Evolutionary conservation across 1,140 invertebrate species (phyloP).

Genomic region (Rhopalosiphum padi): DNA sequence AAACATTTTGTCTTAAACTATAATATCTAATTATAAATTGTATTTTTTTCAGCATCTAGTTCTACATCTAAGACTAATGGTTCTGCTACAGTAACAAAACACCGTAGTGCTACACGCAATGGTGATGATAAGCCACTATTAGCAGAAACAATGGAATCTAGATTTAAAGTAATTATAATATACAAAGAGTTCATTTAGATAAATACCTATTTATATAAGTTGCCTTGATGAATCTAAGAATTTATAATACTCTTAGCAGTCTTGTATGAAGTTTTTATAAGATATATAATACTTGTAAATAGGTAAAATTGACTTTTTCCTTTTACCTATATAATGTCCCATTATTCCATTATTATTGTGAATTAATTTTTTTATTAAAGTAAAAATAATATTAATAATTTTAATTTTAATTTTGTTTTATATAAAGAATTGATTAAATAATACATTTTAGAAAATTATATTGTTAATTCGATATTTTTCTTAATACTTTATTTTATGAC

Average conservation of each 20-base stretch:
- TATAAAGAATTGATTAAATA: too few relatives aligned
- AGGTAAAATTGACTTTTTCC: too few relatives aligned
- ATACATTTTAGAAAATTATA: too few relatives aligned
- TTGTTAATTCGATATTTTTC: too few relatives aligned
- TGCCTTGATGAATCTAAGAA: not conserved
- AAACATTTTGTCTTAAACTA: not conserved
- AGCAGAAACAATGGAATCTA: not conserved
- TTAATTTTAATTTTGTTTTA: too few relatives aligned
- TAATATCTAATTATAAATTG: not conserved
- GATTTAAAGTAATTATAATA: slow-evolving; percentile 27
- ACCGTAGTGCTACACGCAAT: not conserved
- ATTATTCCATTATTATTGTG: too few relatives aligned
- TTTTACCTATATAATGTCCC: too few relatives aligned
- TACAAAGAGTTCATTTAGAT: not conserved
- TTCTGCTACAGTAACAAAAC: slow-evolving; percentile 21
- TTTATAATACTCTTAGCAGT: not conserved
- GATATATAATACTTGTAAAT: too few relatives aligned
- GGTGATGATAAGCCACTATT: not conserved
- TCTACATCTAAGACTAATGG: not conserved
- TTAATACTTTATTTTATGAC: too few relatives aligned
- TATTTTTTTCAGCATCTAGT: not conserved
- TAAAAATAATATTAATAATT: too few relatives aligned
- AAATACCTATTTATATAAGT: not conserved
- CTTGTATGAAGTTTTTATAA: not conserved
- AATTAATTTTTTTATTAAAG: too few relatives aligned